Evolutionary conservation across 2,888 invertebrate genomes (phyloP).

Genomic region (Deilephila elpenor): DNA sequence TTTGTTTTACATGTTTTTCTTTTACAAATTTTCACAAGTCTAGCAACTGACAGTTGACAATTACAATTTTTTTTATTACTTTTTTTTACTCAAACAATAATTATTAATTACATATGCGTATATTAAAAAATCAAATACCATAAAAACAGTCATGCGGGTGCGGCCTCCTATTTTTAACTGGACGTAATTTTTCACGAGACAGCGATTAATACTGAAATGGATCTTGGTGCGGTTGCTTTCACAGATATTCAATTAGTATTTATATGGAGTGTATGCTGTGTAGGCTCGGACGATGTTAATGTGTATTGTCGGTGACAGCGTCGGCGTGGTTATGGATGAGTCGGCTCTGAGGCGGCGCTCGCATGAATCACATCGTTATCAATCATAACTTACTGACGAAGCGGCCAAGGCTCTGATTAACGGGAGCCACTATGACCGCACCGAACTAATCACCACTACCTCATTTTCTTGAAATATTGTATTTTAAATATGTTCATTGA

Average conservation of each 20-base stretch:
- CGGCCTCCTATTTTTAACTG: neutral
- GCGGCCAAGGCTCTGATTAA: constrained; percentile 64
- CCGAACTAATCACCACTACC: constrained; percentile 48
- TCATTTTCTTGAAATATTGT: neutral
- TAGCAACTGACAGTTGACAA: no score
- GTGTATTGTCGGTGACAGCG: constrained; percentile 67
- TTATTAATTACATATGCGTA: no score
- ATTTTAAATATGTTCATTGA: neutral
- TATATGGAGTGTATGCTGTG: constrained; percentile 38
- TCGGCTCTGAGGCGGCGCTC: constrained; percentile 46
- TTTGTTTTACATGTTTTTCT: no score
- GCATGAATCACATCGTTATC: constrained; percentile 70
- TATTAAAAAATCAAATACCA: neutral
- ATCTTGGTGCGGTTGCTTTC: constrained; percentile 8
- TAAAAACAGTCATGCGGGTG: neutral
- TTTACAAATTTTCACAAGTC: no score
- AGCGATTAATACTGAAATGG: neutral
- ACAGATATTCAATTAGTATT: constrained; percentile 44
- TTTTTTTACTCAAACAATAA: no score
- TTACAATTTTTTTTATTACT: no score
- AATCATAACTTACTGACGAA: constrained; percentile 81
- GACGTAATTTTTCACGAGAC: neutral
- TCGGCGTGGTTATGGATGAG: constrained; percentile 68
- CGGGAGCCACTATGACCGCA: constrained; percentile 45
- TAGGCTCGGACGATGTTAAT: constrained; percentile 48